Conservation (phyloP, 2,797 vertebrate genomes). For the Amblyraja radiata region DNA sequence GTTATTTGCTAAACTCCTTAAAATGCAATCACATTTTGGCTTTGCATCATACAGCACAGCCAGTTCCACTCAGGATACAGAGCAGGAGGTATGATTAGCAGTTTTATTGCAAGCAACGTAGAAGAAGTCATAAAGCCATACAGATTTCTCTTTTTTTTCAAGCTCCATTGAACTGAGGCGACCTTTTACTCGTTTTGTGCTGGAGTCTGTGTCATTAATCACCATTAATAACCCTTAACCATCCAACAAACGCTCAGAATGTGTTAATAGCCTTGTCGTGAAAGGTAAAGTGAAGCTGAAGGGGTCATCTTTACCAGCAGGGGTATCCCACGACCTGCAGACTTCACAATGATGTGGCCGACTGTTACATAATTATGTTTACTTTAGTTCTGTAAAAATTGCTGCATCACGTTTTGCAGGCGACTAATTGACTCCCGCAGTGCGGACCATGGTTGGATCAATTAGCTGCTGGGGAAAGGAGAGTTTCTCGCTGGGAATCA, state of each 20-base stretch:
- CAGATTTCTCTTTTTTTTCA: neutral
- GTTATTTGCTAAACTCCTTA: neutral
- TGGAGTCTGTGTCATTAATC: conserved; percentile 3
- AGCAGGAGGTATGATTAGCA: neutral
- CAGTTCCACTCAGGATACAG: neutral
- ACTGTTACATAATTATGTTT: conserved; percentile 4
- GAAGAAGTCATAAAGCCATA: neutral
- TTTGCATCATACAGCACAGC: neutral
- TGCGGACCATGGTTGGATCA: neutral
- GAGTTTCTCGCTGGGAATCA: neutral
- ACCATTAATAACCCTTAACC: neutral
- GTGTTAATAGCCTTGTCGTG: conserved; percentile 28
- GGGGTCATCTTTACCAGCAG: neutral
- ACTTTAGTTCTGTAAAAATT: neutral
- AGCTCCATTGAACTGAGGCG: conserved; percentile 1
- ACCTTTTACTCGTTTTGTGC: neutral
- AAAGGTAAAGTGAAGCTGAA: conserved; percentile 13
- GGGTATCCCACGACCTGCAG: neutral
- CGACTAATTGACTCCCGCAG: neutral
- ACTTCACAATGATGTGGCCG: neutral
- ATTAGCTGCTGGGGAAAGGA: neutral
- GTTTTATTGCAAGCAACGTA: neutral
- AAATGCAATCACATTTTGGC: neutral
- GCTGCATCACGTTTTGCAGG: neutral
- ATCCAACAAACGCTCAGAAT: conserved; percentile 5